Evolutionary conservation across 2,113 vertebrate species (phyloP).

Genomic region (Abramis brama): DNA sequence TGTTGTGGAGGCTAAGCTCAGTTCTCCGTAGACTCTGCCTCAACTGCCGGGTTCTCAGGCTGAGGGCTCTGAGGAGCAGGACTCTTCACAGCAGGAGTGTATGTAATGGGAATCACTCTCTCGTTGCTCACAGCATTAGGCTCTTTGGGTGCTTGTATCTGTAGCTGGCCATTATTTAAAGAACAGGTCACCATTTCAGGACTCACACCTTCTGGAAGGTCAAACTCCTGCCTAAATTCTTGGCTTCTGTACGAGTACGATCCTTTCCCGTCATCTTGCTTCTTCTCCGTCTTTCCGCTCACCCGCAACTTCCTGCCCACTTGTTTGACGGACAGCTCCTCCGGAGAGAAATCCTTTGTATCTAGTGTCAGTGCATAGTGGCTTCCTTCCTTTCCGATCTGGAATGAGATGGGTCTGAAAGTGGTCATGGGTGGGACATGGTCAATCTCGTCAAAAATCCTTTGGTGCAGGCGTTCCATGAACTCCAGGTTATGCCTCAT

Average conservation of each 20-base stretch:
- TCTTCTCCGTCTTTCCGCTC: conserved; percentile 75
- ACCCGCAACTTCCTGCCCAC: conserved; percentile 77
- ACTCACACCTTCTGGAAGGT: conserved; percentile 72
- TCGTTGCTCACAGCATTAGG: conserved; percentile 61
- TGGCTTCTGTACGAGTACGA: conserved; percentile 72
- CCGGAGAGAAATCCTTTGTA: conserved; percentile 70
- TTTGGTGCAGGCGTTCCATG: conserved; percentile 76
- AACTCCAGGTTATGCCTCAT: conserved; percentile 73
- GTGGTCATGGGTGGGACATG: conserved; percentile 42
- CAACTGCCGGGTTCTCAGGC: not conserved
- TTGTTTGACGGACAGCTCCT: conserved; percentile 77
- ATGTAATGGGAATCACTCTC: conserved; percentile 74
- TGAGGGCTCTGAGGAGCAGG: conserved; percentile 4
- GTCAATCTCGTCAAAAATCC: conserved; percentile 77
- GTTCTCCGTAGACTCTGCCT: not conserved
- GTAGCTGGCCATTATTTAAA: conserved; percentile 69
- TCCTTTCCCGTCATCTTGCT: conserved; percentile 73
- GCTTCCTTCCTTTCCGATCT: conserved; percentile 54
- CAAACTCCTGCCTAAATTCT: conserved; percentile 79
- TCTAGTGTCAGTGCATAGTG: conserved; percentile 75
- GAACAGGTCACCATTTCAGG: conserved; percentile 74
- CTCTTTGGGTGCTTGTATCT: conserved; percentile 71
- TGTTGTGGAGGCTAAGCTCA: not conserved
- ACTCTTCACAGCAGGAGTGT: conserved; percentile 49
- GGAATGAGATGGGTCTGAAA: conserved; percentile 72